phyloP scores from a whole-genome alignment of 2,113 vertebrate species.

The Callocephalon fimbriatum region DNA sequence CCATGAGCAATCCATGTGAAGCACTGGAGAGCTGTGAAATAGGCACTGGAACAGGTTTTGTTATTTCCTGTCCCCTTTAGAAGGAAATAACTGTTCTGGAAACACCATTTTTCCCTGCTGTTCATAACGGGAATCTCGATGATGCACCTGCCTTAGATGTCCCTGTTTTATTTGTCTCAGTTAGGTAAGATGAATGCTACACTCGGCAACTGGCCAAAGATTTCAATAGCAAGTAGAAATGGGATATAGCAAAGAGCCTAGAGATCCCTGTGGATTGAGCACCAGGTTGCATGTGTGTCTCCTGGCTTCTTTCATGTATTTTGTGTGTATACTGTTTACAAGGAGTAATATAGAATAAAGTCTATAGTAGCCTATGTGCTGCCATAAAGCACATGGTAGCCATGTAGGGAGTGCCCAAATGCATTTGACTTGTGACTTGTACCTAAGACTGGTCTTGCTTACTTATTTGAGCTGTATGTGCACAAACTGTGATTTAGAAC shows the following conservation, averaged over 20 bases:
- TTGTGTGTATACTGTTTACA: background rate
- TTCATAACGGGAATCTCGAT: rapidly evolving
- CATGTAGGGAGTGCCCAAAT: background rate
- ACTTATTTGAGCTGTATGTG: background rate
- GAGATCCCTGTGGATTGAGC: background rate
- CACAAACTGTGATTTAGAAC: background rate
- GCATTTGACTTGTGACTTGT: background rate
- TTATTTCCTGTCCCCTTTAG: background rate
- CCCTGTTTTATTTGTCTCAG: background rate
- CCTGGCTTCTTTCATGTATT: background rate
- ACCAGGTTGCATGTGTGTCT: rapidly evolving
- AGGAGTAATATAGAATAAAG: background rate
- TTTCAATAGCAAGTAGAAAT: background rate
- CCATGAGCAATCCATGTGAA: rapidly evolving
- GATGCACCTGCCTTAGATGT: background rate
- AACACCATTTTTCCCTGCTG: background rate
- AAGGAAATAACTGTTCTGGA: background rate
- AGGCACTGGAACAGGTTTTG: background rate
- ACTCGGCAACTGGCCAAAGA: background rate
- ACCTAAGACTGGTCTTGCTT: background rate
- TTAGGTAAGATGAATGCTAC: background rate
- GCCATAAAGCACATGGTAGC: background rate
- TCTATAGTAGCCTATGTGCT: background rate
- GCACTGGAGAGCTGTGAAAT: background rate
- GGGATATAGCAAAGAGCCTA: background rate